Percentiles rank a stretch among this genome's conserved stretches.
phyloP scores from a whole-genome alignment of 2,888 invertebrate genomes.

The Oscheius sp. region DNA sequence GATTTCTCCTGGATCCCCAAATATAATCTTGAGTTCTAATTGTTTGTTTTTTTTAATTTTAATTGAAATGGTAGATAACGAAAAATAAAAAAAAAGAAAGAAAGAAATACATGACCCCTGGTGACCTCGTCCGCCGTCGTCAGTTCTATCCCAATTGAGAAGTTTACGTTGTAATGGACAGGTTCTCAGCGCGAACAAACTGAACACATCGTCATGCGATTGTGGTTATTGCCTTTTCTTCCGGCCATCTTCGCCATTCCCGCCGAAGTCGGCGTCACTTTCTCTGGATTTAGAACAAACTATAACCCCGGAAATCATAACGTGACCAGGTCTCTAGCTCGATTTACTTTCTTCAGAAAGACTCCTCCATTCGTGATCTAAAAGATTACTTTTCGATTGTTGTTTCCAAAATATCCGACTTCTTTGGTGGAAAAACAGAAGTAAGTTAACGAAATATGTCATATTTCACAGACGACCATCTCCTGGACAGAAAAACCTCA shows the following conservation, averaged over 20 bases:
- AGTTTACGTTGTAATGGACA: no score
- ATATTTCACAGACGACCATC: neutral
- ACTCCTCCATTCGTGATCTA: neutral
- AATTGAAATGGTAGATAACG: neutral
- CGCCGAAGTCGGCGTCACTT: neutral
- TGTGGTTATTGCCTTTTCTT: neutral
- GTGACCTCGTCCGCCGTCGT: no score
- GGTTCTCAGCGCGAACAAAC: no score
- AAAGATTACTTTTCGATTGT: neutral
- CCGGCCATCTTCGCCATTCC: neutral
- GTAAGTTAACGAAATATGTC: neutral
- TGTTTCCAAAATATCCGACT: neutral
- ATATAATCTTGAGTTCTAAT: conserved; percentile 11
- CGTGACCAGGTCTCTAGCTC: neutral
- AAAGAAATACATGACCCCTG: no score
- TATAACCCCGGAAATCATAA: conserved; percentile 6
- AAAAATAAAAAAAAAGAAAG: neutral
- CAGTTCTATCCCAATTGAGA: no score
- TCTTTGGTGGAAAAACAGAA: neutral
- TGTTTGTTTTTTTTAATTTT: no score
- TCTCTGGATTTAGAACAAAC: conserved; percentile 2
- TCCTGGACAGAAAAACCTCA: neutral
- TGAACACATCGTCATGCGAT: conserved; percentile 1
- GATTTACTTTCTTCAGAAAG: neutral
- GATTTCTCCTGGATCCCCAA: conserved; percentile 15